These are phyloP conservation scores for Dromaius novaehollandiae DNA, from an alignment of 2,113 vertebrate species.

Conservation along the genomic window DNA sequence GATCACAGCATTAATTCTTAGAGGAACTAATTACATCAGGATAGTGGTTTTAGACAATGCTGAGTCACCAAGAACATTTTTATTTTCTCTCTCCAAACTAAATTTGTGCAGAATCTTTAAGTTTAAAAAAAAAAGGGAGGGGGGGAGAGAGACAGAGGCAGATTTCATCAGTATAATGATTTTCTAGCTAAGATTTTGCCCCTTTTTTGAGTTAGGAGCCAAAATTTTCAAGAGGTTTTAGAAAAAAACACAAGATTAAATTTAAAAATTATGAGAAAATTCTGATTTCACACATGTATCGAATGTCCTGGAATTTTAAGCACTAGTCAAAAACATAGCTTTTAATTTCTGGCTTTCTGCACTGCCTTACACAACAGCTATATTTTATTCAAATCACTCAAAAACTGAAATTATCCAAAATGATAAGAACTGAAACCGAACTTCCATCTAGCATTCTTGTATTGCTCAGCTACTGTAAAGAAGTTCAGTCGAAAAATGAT, in stretches of 20 bases:
- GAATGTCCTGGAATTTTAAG: neutral
- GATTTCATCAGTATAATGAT: neutral
- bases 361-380: neutral
- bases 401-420: neutral
- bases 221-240: neutral
- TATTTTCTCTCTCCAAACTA: neutral
- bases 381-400: neutral
- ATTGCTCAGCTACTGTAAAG: neutral
- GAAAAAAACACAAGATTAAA: neutral
- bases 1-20: neutral
- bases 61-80: neutral
- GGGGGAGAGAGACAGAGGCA: too few relatives aligned
- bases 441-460: neutral
- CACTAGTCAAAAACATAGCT: neutral
- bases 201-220: neutral
- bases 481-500: neutral
- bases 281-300: neutral
- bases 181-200: neutral
- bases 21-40: neutral
- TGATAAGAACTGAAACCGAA: neutral
- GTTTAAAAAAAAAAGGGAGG: neutral
- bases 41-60: neutral
- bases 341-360: neutral
- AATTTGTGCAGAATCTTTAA: neutral
- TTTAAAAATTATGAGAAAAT: neutral